Conservation (phyloP, 2,888 invertebrate genomes). For the Odontothrips loti region DNA sequence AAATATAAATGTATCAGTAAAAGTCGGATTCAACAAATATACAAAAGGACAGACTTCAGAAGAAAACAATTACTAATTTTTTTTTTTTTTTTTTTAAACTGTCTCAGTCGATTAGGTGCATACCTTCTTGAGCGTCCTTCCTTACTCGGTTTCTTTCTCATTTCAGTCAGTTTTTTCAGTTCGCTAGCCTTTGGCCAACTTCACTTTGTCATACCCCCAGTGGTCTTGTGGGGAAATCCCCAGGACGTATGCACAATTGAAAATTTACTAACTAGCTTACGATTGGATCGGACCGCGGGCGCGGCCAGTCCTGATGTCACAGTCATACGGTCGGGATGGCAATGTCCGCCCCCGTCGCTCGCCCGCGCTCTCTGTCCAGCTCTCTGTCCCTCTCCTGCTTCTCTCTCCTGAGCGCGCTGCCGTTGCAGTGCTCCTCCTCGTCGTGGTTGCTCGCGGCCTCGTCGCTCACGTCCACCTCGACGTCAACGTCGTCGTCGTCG, state of each 20-base stretch:
- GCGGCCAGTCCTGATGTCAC: background rate
- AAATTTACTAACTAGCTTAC: too few species aligned
- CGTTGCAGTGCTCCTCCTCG: slow-evolving; percentile 27
- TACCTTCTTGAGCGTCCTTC: too few species aligned
- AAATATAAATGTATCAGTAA: too few species aligned
- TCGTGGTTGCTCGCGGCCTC: slow-evolving; percentile 1
- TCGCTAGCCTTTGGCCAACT: too few species aligned
- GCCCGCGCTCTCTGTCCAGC: background rate
- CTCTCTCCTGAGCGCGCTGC: background rate
- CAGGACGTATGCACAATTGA: too few species aligned
- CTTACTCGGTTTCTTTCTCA: too few species aligned
- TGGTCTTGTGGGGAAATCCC: too few species aligned
- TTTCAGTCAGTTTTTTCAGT: too few species aligned
- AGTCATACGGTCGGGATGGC: background rate
- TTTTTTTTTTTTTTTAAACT: background rate
- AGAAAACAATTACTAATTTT: background rate
- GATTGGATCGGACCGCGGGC: too few species aligned
- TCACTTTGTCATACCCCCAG: too few species aligned
- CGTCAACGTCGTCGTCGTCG: slow-evolving; percentile 6
- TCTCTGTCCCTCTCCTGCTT: background rate
- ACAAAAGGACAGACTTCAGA: slow-evolving; percentile 6
- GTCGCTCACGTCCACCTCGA: slow-evolving; percentile 22
- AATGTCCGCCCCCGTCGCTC: background rate
- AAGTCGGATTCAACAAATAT: background rate
- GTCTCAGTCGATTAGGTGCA: too few species aligned